Conservation (phyloP, 2,888 invertebrate species). For the Nasonovia ribisnigri region DNA sequence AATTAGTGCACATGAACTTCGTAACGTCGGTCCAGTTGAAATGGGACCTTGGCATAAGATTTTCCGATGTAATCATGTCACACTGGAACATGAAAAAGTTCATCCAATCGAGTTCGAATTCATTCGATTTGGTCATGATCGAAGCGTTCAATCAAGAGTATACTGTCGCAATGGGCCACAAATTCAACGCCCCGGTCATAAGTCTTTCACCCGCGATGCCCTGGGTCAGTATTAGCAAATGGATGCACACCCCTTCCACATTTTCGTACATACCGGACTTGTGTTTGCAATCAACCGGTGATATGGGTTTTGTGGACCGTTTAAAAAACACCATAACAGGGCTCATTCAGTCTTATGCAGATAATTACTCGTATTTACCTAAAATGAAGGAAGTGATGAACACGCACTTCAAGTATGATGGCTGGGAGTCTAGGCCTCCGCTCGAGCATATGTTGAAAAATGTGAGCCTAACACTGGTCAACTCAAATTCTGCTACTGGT, state of each 20-base stretch:
- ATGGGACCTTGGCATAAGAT: not conserved
- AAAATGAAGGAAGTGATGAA: slow-evolving; percentile 44
- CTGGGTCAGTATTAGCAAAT: slow-evolving; percentile 75
- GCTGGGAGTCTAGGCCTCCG: slow-evolving; percentile 48
- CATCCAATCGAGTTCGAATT: not conserved
- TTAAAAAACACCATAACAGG: slow-evolving; percentile 71
- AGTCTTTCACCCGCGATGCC: slow-evolving; percentile 74
- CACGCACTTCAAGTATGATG: slow-evolving; percentile 23
- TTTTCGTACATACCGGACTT: slow-evolving; percentile 64
- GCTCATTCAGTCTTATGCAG: slow-evolving; percentile 33
- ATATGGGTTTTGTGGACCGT: slow-evolving; percentile 72
- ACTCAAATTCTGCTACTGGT: slow-evolving; percentile 52
- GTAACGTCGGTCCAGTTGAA: not conserved
- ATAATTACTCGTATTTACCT: slow-evolving; percentile 31
- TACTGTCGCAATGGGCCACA: slow-evolving; percentile 77
- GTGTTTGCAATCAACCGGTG: slow-evolving; percentile 68
- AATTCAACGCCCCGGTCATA: slow-evolving; percentile 76
- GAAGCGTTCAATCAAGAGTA: slow-evolving; percentile 83
- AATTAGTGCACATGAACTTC: slow-evolving; percentile 16
- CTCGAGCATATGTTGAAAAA: slow-evolving; percentile 56
- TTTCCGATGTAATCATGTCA: not conserved
- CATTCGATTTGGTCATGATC: slow-evolving; percentile 77
- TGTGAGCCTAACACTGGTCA: slow-evolving; percentile 56
- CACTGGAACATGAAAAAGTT: not conserved
- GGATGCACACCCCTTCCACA: slow-evolving; percentile 50